Evolutionary conservation across 1,140 invertebrate species (phyloP).

Genomic region (Dendroctonus valens): DNA sequence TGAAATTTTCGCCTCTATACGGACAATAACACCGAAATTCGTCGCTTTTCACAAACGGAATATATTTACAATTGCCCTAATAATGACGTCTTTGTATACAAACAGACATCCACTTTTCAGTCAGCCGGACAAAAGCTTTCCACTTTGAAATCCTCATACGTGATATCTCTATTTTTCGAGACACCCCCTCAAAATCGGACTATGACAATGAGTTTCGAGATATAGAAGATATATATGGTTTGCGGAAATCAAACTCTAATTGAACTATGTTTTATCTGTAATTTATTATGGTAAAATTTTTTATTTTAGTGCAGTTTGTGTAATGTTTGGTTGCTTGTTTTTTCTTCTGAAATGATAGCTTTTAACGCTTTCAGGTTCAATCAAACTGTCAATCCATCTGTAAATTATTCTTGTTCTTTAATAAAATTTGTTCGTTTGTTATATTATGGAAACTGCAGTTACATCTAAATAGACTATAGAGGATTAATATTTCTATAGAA

Average conservation of each 20-base stretch:
- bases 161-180: constrained; percentile 24
- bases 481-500: too few relatives aligned
- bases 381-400: too few relatives aligned
- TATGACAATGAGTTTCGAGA: not conserved
- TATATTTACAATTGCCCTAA: constrained; percentile 38
- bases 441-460: too few relatives aligned
- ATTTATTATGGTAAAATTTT: not conserved
- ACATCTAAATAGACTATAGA: too few relatives aligned
- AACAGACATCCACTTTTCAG: constrained; percentile 32
- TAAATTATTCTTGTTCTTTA: too few relatives aligned
- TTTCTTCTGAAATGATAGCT: too few relatives aligned
- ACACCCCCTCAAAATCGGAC: constrained; percentile 7
- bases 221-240: too few relatives aligned
- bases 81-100: constrained; percentile 39
- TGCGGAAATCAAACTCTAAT: too few relatives aligned
- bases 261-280: constrained; percentile 1
- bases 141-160: constrained; percentile 7
- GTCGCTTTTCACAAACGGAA: constrained; percentile 20
- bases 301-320: not conserved
- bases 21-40: constrained; percentile 7
- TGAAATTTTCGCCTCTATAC: too few relatives aligned
- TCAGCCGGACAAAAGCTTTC: constrained; percentile 20
- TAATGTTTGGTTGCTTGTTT: not conserved
- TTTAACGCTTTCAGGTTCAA: too few relatives aligned
- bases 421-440: too few relatives aligned